Evolutionary conservation across 2,888 invertebrate species (phyloP), one percentile per base, ranked within the genome.

Genomic region (Dendrolimus houi): DNA sequence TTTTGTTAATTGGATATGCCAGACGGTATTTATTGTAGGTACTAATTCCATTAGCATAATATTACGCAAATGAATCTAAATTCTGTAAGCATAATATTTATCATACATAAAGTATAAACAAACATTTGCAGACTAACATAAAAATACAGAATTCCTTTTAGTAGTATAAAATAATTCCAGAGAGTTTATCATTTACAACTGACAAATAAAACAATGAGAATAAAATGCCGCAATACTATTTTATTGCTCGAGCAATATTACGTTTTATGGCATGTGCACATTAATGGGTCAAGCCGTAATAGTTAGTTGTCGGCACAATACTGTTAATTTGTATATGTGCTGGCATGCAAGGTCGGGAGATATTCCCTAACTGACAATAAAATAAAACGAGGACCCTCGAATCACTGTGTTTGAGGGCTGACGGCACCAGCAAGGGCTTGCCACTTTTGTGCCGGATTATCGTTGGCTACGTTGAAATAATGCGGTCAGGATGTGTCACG

Each of bases 371-470:
- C 59, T 63, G 59, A 72, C 68, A 72, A 80, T 83, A 81, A 80
- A 81, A 78, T 75, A 67, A 75, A 81, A 80, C 65, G 75, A 78
- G 75, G 71, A 69, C 67, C 65, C 66, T 67, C 59, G 54, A 64
- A 57, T 62, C 66, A 64, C 64, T 65, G 69, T 69, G 69, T 65
- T 63, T 64, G 64, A 61, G 62, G 58, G 58, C 57, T 81, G 77
- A 81, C 77, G 75, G 79, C 74, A 79, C 59, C 55, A 56, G 59
- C 63, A 67, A 67, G 72, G 72, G 72, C 58, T 71, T 57, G 72
- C 71, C 73, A 65, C 70, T 70, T 64, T 61, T 65, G 63, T 61
- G 60, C 58, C 58, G 65, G 63, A 64, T 64, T 67, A 67, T 66
- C 60, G 62, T 60, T 57, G 61, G 55, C 58, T 58, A 56, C 42